Evolutionary conservation across 2,797 vertebrate species (phyloP), one percentile per base, ranked within the genome.

Genomic region (Chelidonichthys spinosus): DNA sequence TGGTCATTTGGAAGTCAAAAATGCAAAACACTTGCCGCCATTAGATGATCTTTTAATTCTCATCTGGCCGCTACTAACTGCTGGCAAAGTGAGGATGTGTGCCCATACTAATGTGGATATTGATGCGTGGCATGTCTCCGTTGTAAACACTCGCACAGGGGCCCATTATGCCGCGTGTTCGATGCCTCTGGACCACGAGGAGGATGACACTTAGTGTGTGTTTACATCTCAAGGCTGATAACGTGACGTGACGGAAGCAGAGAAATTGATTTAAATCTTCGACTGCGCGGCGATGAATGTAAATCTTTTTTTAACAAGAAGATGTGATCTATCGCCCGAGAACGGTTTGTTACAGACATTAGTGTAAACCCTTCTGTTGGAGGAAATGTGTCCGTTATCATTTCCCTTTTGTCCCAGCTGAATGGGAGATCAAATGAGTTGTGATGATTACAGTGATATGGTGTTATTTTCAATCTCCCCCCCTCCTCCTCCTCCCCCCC

Each of bases 261-360:
- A 84, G 81, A 88, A 91, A 93, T 91, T 92, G 90, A 93, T 93
- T 94, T 11, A 88, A 88, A 92, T 93, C 89, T 89, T 82, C 68
- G 40, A 63, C 88, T 49, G 89, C 68, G 76, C 79, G 76, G 88
- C 85, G 71, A 74, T 89, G 90, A 94, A 93, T 92, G 91, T 90
- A 90, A 92, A 93, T 93, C 93, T 92, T 89, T 87, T 25, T 25
- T 25, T 25, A 25, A 25, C 81, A 78, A 5, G 74, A 90, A 92
- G 90, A 93, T 91, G 78, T 86, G 90, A 92, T 93, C 89, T 90
- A 25, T 80, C 80, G 78, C 15, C 82, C 83, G 79, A 61, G 67
- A 91, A 88, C 80, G 88, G 64, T 86, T 86, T 90, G 89, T 87
- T 84, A 82, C 79, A 85, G 76, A 88, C 85, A 87, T 90, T 86